Percentiles rank a stretch among this genome's conserved stretches.
phyloP scores from a whole-genome alignment of 2,888 invertebrate species.

The Acanthopleura granulata region DNA sequence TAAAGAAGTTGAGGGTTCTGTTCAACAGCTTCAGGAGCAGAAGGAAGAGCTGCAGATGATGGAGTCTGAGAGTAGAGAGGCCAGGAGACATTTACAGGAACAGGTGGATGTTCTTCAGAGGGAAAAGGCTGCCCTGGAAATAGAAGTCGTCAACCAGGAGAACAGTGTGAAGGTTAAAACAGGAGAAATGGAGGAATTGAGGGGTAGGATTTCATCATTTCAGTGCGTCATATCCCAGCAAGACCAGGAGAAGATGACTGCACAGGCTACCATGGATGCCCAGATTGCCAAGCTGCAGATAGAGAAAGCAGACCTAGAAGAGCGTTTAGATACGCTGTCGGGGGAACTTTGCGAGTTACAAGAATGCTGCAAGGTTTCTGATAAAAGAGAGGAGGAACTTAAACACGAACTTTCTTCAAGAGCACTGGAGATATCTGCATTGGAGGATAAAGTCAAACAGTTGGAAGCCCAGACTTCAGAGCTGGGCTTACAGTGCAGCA shows the following conservation, averaged over 20 bases:
- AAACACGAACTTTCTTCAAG: constrained; percentile 13
- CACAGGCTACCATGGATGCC: constrained; percentile 14
- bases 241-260: constrained; percentile 16
- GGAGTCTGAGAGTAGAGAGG: constrained; percentile 20
- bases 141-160: constrained; percentile 36
- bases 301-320: constrained; percentile 25
- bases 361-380: constrained; percentile 29
- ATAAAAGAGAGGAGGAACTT: constrained; percentile 24
- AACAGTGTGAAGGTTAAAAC: constrained; percentile 31
- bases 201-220: constrained; percentile 16
- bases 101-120: constrained; percentile 27
- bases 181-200: constrained; percentile 31
- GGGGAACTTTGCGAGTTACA: constrained; percentile 31
- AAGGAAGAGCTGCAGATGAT: constrained; percentile 27
- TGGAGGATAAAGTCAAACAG: constrained; percentile 24
- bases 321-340: constrained; percentile 30
- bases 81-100: neutral
- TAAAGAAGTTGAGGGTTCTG: constrained; percentile 19
- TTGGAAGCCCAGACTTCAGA: constrained; percentile 20
- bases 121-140: constrained; percentile 42
- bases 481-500: too few relatives aligned
- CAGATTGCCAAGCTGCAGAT: constrained; percentile 22
- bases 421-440: constrained; percentile 20
- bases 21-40: constrained; percentile 18
- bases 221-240: constrained; percentile 10